A percentile compares a stretch with the other conserved stretches of the same genome.
Conservation (phyloP, 2,113 vertebrate genomes). For the Anthoscopus minutus region DNA sequence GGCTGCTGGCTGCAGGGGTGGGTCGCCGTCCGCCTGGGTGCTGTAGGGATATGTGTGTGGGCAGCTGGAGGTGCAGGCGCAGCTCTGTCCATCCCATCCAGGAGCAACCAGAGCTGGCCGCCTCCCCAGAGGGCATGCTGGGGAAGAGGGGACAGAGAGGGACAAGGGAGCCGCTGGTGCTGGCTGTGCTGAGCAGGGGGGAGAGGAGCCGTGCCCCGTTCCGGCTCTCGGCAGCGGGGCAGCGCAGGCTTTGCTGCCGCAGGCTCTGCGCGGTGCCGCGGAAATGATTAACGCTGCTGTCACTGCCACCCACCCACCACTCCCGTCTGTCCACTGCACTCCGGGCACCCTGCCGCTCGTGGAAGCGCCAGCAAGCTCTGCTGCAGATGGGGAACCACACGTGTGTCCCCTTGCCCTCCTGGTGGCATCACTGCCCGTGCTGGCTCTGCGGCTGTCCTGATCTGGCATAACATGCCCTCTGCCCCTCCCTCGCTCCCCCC, state of each 20-base stretch:
- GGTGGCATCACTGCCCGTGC: rapidly evolving
- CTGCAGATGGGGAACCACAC: rapidly evolving
- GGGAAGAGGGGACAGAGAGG: not conserved
- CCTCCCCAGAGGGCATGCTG: rapidly evolving
- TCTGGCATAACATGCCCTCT: rapidly evolving
- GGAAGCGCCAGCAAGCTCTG: rapidly evolving
- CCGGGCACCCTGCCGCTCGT: not conserved
- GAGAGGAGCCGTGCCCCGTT: rapidly evolving
- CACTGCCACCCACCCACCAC: not conserved
- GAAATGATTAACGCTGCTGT: not conserved
- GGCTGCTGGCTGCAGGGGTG: not conserved
- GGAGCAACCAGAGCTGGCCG: rapidly evolving
- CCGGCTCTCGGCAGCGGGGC: too few species aligned
- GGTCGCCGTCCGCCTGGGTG: rapidly evolving
- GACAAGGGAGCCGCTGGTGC: rapidly evolving
- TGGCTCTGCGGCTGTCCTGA: not conserved
- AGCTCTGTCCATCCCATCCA: rapidly evolving
- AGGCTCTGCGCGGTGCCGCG: not conserved
- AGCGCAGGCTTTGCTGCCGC: not conserved
- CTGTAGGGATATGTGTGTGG: rapidly evolving
- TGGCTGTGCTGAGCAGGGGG: not conserved
- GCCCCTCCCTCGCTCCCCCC: too few species aligned
- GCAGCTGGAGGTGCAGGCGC: not conserved
- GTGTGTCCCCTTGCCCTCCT: rapidly evolving
- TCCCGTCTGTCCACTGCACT: not conserved